These are phyloP conservation scores for Orthonyx spaldingii DNA, from an alignment of 2,113 vertebrate species.

Conservation along the genomic window DNA sequence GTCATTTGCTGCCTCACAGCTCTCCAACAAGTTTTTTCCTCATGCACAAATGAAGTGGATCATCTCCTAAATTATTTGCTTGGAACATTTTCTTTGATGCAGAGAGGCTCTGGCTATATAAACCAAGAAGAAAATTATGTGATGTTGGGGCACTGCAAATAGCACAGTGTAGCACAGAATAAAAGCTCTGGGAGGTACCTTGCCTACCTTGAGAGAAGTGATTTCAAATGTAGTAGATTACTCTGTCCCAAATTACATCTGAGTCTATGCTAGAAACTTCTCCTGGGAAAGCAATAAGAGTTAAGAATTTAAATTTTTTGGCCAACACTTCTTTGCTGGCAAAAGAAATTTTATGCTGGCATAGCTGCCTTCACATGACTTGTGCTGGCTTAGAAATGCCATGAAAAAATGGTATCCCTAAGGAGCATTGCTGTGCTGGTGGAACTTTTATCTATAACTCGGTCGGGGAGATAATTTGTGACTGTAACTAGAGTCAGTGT, in stretches of 20 bases:
- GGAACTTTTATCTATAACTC: neutral
- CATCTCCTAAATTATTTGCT: neutral
- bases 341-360: neutral
- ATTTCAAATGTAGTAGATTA: neutral
- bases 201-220: neutral
- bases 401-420: neutral
- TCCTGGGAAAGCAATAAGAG: neutral
- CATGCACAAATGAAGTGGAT: neutral
- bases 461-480: slow-evolving; percentile 22
- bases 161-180: neutral
- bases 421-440: neutral
- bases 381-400: neutral
- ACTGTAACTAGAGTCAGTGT: neutral
- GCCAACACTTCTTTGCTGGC: neutral
- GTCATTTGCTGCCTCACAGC: neutral
- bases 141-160: neutral
- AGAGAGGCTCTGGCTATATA: neutral
- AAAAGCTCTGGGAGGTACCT: neutral
- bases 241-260: neutral
- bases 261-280: neutral
- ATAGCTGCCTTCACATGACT: neutral
- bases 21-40: neutral
- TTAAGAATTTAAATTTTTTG: neutral
- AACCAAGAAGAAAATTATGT: neutral
- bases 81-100: neutral